Conservation (phyloP, 1,140 invertebrate genomes). For the Cheumatopsyche charites region DNA sequence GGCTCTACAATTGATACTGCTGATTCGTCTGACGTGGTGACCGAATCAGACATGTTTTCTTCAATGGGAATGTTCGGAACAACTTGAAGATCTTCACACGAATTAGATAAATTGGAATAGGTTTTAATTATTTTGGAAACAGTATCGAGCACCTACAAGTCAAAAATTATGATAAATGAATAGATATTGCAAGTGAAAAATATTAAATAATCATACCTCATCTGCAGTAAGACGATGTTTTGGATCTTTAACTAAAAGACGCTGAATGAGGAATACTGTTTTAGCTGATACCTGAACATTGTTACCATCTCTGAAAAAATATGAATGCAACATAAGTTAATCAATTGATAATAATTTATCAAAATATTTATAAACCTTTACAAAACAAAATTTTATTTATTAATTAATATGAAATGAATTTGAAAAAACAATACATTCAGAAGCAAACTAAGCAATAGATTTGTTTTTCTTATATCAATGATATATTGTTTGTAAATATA, state of each 20-base stretch:
- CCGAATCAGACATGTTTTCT: constrained; percentile 39
- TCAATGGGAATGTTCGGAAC: constrained; percentile 57
- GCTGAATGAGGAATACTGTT: constrained; percentile 60
- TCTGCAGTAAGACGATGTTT: constrained; percentile 59
- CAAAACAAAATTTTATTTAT: too few relatives aligned
- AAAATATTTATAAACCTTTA: too few relatives aligned
- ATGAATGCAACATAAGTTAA: too few relatives aligned
- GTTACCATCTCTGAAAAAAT: constrained; percentile 58
- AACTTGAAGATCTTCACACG: constrained; percentile 58
- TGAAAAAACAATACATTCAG: too few relatives aligned
- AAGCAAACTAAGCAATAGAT: too few relatives aligned
- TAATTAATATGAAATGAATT: too few relatives aligned
- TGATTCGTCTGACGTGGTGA: neutral
- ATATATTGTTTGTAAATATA: neutral
- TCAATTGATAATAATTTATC: too few relatives aligned
- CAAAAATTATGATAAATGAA: constrained; percentile 12
- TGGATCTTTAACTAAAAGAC: constrained; percentile 59
- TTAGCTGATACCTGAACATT: constrained; percentile 57
- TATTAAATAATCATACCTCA: constrained; percentile 50
- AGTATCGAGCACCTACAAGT: constrained; percentile 57
- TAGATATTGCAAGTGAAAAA: constrained; percentile 1
- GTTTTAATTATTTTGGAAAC: constrained; percentile 58
- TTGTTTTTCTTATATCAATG: too few relatives aligned
- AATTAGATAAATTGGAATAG: constrained; percentile 54
- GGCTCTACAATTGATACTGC: neutral